Evolutionary conservation across 2,888 invertebrate species (phyloP), one percentile per base, ranked within the genome.

Genomic region (Harpagoxenus sublaevis): DNA sequence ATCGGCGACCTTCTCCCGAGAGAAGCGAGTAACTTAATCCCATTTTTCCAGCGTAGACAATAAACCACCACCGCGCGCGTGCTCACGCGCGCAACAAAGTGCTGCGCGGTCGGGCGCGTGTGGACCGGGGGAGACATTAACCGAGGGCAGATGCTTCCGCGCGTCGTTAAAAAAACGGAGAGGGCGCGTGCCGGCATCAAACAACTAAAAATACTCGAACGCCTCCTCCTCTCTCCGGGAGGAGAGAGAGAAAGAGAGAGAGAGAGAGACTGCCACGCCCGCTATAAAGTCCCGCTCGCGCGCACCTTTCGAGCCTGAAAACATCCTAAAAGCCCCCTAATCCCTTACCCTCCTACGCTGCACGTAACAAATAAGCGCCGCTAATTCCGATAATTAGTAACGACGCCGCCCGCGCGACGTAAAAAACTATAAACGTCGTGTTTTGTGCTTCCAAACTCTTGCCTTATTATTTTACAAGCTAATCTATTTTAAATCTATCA

Each of bases 151-250:
- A 92, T 92, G 92, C 92, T 92, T 87, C 86, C 48, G 70, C 79
- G 71, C 74, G 85, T 89, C 86, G 87, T 89, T 90, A 91, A 92
- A 92, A 91, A 92, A 90, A 74, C 84, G 87, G 51, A 51, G 86
- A 83, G 87, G 89, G 87, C 90, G 88, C 91, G 91, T 88, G 89
- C 90, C 87, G 83, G 86, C 85, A 89, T 89, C 84, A 88, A 85
- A 88, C 93, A 91, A 92, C 93, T 93, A 93, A 94, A 94, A 94
- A 94, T 94, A 94, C 93, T 92, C 90, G 75, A 92, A 92, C 93
- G 92, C 92, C 93, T 93, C 89, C 92, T 48, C 28, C 23, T 60
- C 57, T 48, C 31, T 39, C 31, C 12, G 87, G 92, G 91, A 66
- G 39, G 15, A 65, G 42, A 42, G 23, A 45, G n/a, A 63, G 5